Base-by-base conservation (phyloP, 2,888 invertebrate genomes). In the Meghimatium bilineatum region DNA sequence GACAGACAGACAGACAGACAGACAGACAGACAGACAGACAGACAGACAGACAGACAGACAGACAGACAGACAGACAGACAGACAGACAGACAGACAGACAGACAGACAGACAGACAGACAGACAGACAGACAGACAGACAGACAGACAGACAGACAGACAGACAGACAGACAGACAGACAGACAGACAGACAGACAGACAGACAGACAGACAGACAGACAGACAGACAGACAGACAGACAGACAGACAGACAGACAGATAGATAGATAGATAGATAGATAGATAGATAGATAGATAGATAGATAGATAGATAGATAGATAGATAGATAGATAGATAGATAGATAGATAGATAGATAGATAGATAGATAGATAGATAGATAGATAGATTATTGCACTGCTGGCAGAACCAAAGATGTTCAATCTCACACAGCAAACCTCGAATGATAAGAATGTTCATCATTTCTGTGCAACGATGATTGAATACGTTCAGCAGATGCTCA, bases 261-360 rank as follows among this genome's bases (percentile, higher is more conserved):
- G n/a, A n/a, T n/a, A n/a, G n/a, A n/a, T n/a, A n/a, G n/a, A n/a
- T n/a, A n/a, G 71, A 71, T 71, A 71, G 71, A 71, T 71, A 71
- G 44, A 71, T 71, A 67, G 67, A 71, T 71, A 71, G 71, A 71
- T 71, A 71, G 71, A 71, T 71, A 71, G 71, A 71, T 71, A 71
- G 71, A 71, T 71, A 71, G 71, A 71, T 71, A 71, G 69, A 71
- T 71, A 71, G 71, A 71, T 71, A 71, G 69, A 71, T 71, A 71
- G 71, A 71, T 71, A 71, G 69, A 71, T 71, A 71, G 71, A 71
- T 71, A 71, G 69, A 71, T 71, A 71, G 71, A 71, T 71, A 71
- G 71, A 71, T 71, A 71, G 71, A 38, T 71, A 71, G 71, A 38
- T 34, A 67, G 67, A 67, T 67, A 32, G 67, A 32, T 67, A 67